Base-by-base conservation (phyloP, 2,888 invertebrate genomes). In the Mythimna lalbum region DNA sequence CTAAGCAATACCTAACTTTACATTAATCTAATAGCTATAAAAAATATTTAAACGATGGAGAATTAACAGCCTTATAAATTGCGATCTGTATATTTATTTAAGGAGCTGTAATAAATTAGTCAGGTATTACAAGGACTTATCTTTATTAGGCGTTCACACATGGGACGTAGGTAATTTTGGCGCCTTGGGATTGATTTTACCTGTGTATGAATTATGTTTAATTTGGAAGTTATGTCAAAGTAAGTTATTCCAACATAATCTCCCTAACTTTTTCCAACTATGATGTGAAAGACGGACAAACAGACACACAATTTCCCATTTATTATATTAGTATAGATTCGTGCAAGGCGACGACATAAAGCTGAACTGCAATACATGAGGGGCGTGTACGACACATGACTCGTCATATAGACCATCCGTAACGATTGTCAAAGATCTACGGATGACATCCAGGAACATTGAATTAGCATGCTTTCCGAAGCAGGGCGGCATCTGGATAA, bases 81-180 rank as follows among this genome's bases (percentile, higher is more conserved):
- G 49, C 14, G 64, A 31, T 49, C 31, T 63, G 55, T 71, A 49
- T 71, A 69, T 69, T 74, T 69, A 64, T 79, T 68, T 79, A 56
- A 68, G 59, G 27, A 74, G 61, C 27, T 65, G 56, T 74, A 64
- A 66, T 80, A 66, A 76, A 69, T 76, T 62, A 49, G 60, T 56
- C 55, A 57, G 49, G 53, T 63, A 49, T 65, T 57, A 71, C 55
- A 52, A 59, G 50, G 64, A 55, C 56, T 67, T 70, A 56, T 52
- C 43, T 67, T 59, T 23, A 57, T 62, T 68, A 63, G 47, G 36
- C 39, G 12, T 50, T 52, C 47, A 43, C 62, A 67, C n/a, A 65
- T 55, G 53, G 33, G 43, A 64, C 39, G 39, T 4, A 31, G 31
- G 55, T 39, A 55, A 78, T 65, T 70, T 39, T 57, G 21, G 14